Percentiles rank a stretch among this genome's conserved stretches.
phyloP scores from a whole-genome alignment of 2,113 vertebrate genomes.

The Micronycteris hirsuta region DNA sequence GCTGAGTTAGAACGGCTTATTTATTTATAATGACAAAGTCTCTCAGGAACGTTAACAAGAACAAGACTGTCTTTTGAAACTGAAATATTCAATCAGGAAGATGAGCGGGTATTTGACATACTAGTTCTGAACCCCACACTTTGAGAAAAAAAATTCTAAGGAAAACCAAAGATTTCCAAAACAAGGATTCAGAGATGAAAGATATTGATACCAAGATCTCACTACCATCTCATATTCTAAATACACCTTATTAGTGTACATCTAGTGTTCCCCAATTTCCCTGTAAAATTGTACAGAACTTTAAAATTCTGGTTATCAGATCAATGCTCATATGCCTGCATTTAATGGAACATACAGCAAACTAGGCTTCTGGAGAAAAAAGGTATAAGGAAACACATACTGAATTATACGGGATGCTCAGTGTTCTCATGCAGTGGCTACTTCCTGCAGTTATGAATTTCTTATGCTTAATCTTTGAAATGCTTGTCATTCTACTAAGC shows the following conservation, averaged over 20 bases:
- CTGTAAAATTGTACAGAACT: background rate
- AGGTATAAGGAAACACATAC: background rate
- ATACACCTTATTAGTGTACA: background rate
- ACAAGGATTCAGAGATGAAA: background rate
- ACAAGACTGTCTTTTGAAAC: conserved; percentile 56
- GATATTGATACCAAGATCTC: background rate
- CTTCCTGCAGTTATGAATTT: background rate
- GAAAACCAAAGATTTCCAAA: conserved; percentile 28
- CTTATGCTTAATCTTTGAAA: background rate
- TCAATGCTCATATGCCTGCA: background rate
- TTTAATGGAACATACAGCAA: background rate
- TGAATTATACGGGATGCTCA: background rate
- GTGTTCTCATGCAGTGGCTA: background rate
- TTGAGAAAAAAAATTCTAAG: background rate
- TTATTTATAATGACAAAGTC: background rate
- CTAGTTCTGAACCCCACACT: conserved; percentile 10
- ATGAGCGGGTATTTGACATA: conserved; percentile 26
- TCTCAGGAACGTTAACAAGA: conserved; percentile 29
- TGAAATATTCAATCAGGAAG: background rate
- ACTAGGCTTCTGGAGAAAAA: background rate
- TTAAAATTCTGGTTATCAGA: background rate
- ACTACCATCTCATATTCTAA: background rate
- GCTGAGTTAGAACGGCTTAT: conserved; percentile 49
- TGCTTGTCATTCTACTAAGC: background rate
- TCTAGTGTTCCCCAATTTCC: background rate